These are phyloP conservation scores for Odontamblyopus rebecca DNA, from an alignment of 2,797 vertebrate genomes.

Conservation along the genomic window DNA sequence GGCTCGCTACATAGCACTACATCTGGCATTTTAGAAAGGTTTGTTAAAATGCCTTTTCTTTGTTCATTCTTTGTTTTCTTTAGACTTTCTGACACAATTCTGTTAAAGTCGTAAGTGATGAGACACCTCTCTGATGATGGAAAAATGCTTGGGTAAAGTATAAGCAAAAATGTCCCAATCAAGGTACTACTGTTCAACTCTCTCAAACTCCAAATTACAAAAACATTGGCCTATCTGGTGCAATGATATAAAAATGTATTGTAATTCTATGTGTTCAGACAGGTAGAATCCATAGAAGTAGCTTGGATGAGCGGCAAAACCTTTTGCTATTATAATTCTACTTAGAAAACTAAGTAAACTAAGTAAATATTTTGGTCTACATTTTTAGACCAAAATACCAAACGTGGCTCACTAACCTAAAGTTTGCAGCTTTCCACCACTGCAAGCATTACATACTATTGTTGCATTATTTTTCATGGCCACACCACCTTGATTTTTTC, in stretches of 20 bases:
- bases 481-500: too few relatives aligned
- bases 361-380: not conserved
- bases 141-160: constrained; percentile 18
- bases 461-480: too few relatives aligned
- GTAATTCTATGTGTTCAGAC: not conserved
- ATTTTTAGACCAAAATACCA: not conserved
- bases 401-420: not conserved
- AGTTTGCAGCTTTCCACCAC: too few relatives aligned
- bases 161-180: not conserved
- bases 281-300: too few relatives aligned
- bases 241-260: not conserved
- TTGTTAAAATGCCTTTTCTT: constrained; percentile 70
- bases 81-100: constrained; percentile 50
- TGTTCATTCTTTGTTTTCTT: constrained; percentile 61
- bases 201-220: not conserved
- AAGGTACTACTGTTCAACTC: not conserved
- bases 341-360: not conserved
- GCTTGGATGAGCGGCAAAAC: too few relatives aligned
- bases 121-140: constrained; percentile 29
- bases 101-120: constrained; percentile 27
- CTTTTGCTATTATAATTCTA: too few relatives aligned
- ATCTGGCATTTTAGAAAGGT: constrained; percentile 71
- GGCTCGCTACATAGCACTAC: constrained; percentile 60
- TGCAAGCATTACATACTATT: too few relatives aligned
- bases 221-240: not conserved